phyloP scores from a whole-genome alignment of 2,113 vertebrate species.

The Sceloporus tristichus region DNA sequence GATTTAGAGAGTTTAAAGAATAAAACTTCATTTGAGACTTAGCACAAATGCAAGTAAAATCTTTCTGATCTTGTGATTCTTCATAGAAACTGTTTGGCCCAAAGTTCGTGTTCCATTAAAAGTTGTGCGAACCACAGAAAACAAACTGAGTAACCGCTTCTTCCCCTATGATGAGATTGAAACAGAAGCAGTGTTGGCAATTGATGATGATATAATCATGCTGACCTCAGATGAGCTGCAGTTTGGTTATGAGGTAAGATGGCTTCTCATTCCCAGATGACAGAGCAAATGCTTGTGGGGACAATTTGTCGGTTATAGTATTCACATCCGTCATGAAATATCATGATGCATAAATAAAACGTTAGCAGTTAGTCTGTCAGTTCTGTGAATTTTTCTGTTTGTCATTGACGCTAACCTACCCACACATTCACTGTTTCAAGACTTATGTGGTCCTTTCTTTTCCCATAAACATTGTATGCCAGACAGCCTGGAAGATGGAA shows the following conservation, averaged over 20 bases:
- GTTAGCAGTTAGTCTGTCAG: neutral
- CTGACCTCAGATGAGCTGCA: constrained; percentile 97
- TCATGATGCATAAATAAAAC: neutral
- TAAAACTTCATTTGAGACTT: neutral
- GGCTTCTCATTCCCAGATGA: neutral
- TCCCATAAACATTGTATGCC: neutral
- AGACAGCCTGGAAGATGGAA: neutral
- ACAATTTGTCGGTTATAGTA: neutral
- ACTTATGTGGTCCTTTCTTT: neutral
- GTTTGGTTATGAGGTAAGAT: constrained; percentile 95
- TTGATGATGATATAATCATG: constrained; percentile 99
- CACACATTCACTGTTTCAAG: neutral
- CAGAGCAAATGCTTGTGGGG: neutral
- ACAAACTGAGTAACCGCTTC: constrained; percentile 98
- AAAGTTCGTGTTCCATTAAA: constrained; percentile 94
- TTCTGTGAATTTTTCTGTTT: constrained; percentile 3
- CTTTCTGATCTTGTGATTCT: constrained; percentile 5
- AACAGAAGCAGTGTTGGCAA: constrained; percentile 95
- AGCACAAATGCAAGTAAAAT: constrained; percentile 12
- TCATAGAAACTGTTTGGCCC: constrained; percentile 93
- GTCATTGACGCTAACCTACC: neutral
- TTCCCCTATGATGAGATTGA: constrained; percentile 98
- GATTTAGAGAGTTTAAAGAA: neutral
- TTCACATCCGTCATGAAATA: neutral
- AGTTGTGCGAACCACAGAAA: constrained; percentile 94